Evolutionary conservation across 2,888 invertebrate genomes (phyloP).

Genomic region (Hydroisotoma schaefferi): DNA sequence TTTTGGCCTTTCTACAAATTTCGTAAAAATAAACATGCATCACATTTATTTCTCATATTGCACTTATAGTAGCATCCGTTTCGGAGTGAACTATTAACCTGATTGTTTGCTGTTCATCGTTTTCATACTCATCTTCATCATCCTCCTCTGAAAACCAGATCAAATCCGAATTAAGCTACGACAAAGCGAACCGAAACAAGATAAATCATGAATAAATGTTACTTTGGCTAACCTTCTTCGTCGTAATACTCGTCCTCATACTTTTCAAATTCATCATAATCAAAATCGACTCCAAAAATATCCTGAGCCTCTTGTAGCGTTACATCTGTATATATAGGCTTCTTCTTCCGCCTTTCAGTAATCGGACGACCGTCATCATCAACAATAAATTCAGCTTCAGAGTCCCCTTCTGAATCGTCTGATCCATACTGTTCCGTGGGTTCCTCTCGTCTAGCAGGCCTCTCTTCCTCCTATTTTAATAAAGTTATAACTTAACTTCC

Average conservation of each 20-base stretch:
- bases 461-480: conserved; percentile 65
- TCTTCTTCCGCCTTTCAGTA: conserved; percentile 72
- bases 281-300: conserved; percentile 99
- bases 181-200: too few relatives aligned
- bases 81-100: conserved; percentile 21
- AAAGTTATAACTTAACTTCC: conserved; percentile 23
- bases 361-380: conserved; percentile 91
- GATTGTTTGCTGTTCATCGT: conserved; percentile 61
- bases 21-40: too few relatives aligned
- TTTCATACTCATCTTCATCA: conserved; percentile 70
- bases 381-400: conserved; percentile 94
- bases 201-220: neutral
- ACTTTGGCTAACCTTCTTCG: conserved; percentile 61
- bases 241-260: conserved; percentile 83
- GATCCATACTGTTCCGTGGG: conserved; percentile 67
- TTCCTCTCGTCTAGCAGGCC: conserved; percentile 54
- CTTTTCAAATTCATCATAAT: conserved; percentile 84
- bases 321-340: conserved; percentile 81
- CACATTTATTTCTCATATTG: too few relatives aligned
- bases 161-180: too few relatives aligned
- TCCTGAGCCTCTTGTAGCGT: conserved; percentile 97
- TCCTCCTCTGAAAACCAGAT: conserved; percentile 62
- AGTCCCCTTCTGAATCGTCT: conserved; percentile 73
- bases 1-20: conserved; percentile 62
- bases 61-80: too few relatives aligned